phyloP scores from a whole-genome alignment of 35 echinoderm and acorn worm genomes.

The Patiria miniata region DNA sequence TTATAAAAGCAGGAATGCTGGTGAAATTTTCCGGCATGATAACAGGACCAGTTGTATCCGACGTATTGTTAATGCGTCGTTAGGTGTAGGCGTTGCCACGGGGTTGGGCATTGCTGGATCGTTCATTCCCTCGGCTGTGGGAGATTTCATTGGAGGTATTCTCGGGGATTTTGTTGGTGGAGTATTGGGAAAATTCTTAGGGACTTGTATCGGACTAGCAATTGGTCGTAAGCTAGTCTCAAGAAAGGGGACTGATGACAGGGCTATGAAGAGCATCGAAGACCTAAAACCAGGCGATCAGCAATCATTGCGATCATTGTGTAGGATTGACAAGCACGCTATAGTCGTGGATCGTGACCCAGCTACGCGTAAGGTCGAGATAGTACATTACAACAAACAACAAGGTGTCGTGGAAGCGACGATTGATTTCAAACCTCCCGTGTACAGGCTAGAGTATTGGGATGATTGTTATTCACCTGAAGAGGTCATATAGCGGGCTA shows the following conservation, averaged over 20 bases:
- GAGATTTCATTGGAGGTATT: neutral
- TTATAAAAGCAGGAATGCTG: too few species aligned
- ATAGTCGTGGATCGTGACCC: neutral
- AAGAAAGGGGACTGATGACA: neutral
- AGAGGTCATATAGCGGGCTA: too few species aligned
- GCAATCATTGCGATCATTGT: conserved; percentile 23
- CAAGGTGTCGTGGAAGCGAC: conserved; percentile 47
- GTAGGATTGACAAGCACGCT: conserved; percentile 26
- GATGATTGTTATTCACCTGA: too few species aligned
- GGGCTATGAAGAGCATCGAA: neutral
- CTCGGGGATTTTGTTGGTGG: neutral
- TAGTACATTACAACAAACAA: conserved; percentile 19
- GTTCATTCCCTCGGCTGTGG: neutral
- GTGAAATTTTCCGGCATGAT: neutral
- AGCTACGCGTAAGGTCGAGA: neutral
- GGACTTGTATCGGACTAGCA: neutral
- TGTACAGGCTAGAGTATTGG: too few species aligned
- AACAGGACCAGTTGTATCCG: neutral
- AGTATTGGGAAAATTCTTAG: neutral
- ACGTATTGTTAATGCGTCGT: neutral
- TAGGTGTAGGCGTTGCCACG: neutral
- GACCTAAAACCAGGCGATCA: conserved; percentile 31
- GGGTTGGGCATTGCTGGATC: neutral
- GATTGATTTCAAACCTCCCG: neutral
- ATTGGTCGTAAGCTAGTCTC: neutral